Percentiles rank a stretch among this genome's conserved stretches.
phyloP scores from a whole-genome alignment of 2,888 invertebrate genomes.

The Hypomecis punctinalis region DNA sequence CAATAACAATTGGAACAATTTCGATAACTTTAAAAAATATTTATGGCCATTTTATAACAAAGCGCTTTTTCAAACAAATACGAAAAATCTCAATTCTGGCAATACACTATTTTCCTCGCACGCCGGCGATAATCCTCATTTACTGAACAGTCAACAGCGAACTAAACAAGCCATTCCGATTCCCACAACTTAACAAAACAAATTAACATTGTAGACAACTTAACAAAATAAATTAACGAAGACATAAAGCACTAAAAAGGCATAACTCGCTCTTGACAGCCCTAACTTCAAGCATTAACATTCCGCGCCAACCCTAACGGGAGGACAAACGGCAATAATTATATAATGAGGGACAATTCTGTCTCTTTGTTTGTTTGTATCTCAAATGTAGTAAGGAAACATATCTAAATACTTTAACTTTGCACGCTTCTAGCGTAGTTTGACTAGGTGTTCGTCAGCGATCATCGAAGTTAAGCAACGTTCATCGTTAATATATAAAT shows the following conservation, averaged over 20 bases:
- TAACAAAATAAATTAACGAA: constrained; percentile 44
- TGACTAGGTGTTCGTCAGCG: no score
- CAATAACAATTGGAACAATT: no score
- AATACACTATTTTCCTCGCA: neutral
- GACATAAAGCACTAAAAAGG: constrained; percentile 43
- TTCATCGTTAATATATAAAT: no score
- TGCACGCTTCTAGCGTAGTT: no score
- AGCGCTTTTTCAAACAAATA: no score
- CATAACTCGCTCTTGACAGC: constrained; percentile 39
- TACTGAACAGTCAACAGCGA: neutral
- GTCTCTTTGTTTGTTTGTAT: neutral
- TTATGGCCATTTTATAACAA: no score
- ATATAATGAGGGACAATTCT: neutral
- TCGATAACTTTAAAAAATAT: no score
- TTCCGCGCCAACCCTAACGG: constrained; percentile 44
- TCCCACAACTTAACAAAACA: constrained; percentile 27
- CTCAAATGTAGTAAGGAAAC: no score
- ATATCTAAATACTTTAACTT: no score
- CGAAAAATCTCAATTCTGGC: neutral
- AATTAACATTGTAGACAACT: constrained; percentile 36
- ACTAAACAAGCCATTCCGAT: neutral
- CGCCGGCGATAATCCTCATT: neutral
- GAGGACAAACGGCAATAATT: constrained; percentile 38
- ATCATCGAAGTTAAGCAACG: no score
- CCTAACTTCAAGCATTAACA: constrained; percentile 44